phyloP scores from a whole-genome alignment of 2,113 vertebrate species.

The Fukomys damarensis region DNA sequence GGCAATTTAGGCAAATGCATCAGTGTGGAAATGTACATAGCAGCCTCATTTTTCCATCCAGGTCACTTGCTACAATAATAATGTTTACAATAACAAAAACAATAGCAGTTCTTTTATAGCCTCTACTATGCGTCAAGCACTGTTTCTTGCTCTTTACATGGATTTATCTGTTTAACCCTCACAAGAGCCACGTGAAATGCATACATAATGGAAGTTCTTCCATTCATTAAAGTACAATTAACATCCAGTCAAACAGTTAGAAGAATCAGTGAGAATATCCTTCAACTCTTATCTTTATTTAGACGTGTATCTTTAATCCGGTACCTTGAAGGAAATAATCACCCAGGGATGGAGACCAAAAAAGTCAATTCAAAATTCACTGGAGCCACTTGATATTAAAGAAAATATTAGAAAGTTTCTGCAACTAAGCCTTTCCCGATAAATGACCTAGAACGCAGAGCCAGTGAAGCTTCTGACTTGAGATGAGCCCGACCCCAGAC shows the following conservation, averaged over 20 bases:
- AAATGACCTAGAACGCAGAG: constrained; percentile 52
- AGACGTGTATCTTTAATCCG: not conserved
- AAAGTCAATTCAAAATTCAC: not conserved
- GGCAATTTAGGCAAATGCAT: not conserved
- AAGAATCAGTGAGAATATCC: not conserved
- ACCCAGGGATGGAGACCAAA: not conserved
- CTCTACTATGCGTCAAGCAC: not conserved
- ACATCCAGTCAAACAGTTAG: not conserved
- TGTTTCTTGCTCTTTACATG: not conserved
- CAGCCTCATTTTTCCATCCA: not conserved
- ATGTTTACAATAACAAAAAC: not conserved
- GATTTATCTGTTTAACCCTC: not conserved
- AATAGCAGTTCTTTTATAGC: not conserved
- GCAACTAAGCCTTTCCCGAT: constrained; percentile 75
- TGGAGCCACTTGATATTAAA: constrained; percentile 27
- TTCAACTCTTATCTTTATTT: not conserved
- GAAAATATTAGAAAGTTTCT: constrained; percentile 77
- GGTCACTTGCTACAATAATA: not conserved
- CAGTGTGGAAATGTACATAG: too few species aligned
- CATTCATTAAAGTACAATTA: not conserved
- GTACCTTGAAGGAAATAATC: not conserved
- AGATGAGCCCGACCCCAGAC: constrained; percentile 68
- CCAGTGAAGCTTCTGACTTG: constrained; percentile 58
- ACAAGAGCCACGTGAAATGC: not conserved
- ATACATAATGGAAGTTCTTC: not conserved